Base-by-base conservation (phyloP, 2,888 invertebrate genomes). In the Leucophora obtusa region DNA sequence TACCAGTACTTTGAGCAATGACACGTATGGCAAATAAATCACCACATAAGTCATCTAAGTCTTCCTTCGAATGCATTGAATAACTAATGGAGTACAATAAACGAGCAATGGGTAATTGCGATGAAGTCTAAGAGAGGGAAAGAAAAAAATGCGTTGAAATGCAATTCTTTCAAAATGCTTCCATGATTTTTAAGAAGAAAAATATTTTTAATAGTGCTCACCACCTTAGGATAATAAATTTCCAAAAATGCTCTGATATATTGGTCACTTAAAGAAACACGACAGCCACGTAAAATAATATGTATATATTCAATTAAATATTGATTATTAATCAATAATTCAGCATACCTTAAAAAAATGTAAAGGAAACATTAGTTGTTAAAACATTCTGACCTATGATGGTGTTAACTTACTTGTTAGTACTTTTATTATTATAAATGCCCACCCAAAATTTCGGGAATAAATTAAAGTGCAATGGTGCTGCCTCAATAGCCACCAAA, bases 391-490 rank as follows among this genome's bases (percentile, higher is more conserved):
- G 3, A 56, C 11, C 24, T 62, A 11, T 65, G 2, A 56, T 7
- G 38, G n/a, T 56, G 28, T 28, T 28, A 28, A 86, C 88, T 86
- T 76, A 90, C 90, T 90, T 90, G 84, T 90, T 88, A 59, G 90
- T 91, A 83, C 87, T 88, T 78, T 89, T 89, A 53, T 89, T 90
- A 82, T 94, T 93, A 86, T 95, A 94, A 66, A 97, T 95, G 88
- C 97, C 97, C 80, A 96, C 92, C 98, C 97, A 98, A 86, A 98
- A 93, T 86, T 96, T 95, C 15, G 98, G 96, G 91, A 98, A 98
- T 88, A 95, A 94, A 81, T 95, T 95, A 87, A 96, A 94, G 91
- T 97, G 95, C 82, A 98, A 91, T 1, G 97, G 96, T 54, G 96
- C 96, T 62, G 95, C 97, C 91, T 98, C 98, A 84, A 96, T 95